These are phyloP conservation scores for Tupaia chinensis DNA, from an alignment of 2,113 vertebrate genomes.

Conservation along the genomic window DNA sequence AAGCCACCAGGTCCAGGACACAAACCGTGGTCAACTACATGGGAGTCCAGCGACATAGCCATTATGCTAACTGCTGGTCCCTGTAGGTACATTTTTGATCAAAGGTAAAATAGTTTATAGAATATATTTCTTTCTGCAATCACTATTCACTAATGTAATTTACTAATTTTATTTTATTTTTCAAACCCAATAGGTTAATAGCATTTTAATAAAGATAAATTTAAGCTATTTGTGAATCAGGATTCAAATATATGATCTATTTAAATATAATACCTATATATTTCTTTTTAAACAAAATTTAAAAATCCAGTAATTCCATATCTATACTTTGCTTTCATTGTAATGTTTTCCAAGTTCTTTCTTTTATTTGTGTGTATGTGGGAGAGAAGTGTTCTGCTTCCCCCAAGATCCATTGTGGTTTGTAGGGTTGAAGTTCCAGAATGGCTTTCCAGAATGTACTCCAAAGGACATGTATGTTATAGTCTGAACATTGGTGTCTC, in stretches of 20 bases:
- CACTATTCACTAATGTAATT: not conserved
- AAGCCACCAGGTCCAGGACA: too few relatives aligned
- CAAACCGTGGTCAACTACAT: too few relatives aligned
- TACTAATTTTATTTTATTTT: constrained; percentile 36
- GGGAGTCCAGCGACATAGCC: too few relatives aligned
- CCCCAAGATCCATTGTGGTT: not conserved
- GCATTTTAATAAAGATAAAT: not conserved
- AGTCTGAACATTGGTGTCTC: not conserved
- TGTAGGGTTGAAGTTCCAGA: not conserved
- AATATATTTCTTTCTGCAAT: not conserved
- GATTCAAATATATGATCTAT: not conserved
- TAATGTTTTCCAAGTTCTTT: not conserved
- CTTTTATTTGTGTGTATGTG: not conserved
- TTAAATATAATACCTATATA: not conserved
- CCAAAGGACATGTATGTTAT: not conserved
- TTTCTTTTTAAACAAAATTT: not conserved
- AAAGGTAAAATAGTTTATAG: not conserved
- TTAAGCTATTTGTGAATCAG: constrained; percentile 34
- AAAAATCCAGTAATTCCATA: not conserved
- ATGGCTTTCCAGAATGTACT: not conserved
- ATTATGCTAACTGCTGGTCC: too few relatives aligned
- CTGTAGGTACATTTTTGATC: not conserved
- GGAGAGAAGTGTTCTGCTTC: not conserved
- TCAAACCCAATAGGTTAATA: not conserved
- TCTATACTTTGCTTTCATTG: not conserved